These are phyloP conservation scores for Diadegma fenestrale DNA, from an alignment of 2,888 invertebrate genomes.

Conservation along the genomic window DNA sequence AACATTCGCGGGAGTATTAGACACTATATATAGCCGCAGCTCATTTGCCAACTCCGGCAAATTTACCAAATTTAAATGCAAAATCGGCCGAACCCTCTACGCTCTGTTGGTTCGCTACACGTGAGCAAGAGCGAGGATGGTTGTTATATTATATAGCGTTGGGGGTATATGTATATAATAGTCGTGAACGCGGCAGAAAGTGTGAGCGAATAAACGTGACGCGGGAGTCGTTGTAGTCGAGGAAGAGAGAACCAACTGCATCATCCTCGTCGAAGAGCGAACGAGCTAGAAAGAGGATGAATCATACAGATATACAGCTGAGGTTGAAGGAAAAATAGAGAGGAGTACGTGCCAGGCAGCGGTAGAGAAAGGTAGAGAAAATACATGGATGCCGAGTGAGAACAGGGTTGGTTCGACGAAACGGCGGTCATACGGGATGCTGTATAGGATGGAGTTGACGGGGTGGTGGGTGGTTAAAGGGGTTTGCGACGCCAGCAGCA, in stretches of 20 bases:
- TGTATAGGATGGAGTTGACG: slow-evolving; percentile 66
- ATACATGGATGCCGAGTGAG: slow-evolving; percentile 7
- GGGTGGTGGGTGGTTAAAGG: slow-evolving; percentile 55
- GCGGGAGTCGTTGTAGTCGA: slow-evolving; percentile 47
- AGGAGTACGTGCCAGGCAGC: slow-evolving; percentile 63
- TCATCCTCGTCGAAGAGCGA: slow-evolving; percentile 52
- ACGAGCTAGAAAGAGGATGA: slow-evolving; percentile 61
- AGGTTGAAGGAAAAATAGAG: slow-evolving; percentile 67
- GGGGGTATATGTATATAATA: slow-evolving; percentile 22
- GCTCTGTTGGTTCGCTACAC: slow-evolving; percentile 63
- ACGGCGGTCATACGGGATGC: slow-evolving; percentile 70
- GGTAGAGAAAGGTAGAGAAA: slow-evolving; percentile 50
- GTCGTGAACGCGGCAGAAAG: slow-evolving; percentile 56
- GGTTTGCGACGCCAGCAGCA: slow-evolving; percentile 63
- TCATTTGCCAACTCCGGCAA: slow-evolving; percentile 84
- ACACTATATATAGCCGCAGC: slow-evolving; percentile 81
- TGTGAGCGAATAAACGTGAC: slow-evolving; percentile 63
- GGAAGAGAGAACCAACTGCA: slow-evolving; percentile 57
- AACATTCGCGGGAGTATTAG: slow-evolving; percentile 78
- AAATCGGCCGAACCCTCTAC: slow-evolving; percentile 80
- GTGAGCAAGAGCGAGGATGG: slow-evolving; percentile 38
- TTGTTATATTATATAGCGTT: slow-evolving; percentile 28
- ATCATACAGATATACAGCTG: slow-evolving; percentile 31
- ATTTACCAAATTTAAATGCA: slow-evolving; percentile 84
- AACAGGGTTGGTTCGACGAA: slow-evolving; percentile 68